Percentiles rank a stretch among this genome's conserved stretches.
phyloP scores from a whole-genome alignment of 2,888 invertebrate genomes.

The Augochlorella aurata region DNA sequence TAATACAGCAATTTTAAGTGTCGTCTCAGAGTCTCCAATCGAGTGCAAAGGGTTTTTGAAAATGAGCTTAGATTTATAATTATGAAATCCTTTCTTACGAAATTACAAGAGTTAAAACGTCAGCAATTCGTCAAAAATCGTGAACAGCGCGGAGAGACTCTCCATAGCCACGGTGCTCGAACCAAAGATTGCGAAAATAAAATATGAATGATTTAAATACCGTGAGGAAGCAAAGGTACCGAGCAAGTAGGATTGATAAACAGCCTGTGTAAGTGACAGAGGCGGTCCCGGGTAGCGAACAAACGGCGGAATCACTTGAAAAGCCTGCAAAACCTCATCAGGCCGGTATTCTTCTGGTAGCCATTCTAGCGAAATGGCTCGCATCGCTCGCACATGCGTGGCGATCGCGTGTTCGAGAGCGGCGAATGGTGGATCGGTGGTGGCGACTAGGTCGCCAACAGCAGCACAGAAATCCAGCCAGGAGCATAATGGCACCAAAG shows the following conservation, averaged over 20 bases:
- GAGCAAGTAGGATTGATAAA: constrained; percentile 2
- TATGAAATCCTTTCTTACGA: no score
- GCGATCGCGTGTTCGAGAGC: neutral
- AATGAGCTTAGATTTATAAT: no score
- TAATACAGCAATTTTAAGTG: no score
- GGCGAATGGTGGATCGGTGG: constrained; percentile 35
- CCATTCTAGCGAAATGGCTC: constrained; percentile 20
- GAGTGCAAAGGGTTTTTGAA: no score
- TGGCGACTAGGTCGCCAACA: constrained; percentile 47
- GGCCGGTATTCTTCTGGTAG: neutral
- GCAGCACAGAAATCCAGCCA: constrained; percentile 36
- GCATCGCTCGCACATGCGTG: constrained; percentile 1
- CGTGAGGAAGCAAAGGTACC: neutral
- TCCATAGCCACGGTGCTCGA: no score
- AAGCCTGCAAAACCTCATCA: neutral
- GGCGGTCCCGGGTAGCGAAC: neutral
- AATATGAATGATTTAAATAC: neutral
- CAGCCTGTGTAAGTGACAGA: neutral
- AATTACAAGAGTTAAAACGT: no score
- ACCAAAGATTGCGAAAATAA: neutral
- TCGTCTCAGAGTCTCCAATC: no score
- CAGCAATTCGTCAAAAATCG: no score
- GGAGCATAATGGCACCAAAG: constrained; percentile 50
- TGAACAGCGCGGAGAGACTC: no score
- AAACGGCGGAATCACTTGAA: constrained; percentile 1